A percentile compares a stretch with the other conserved stretches of the same genome.
phyloP scores from a whole-genome alignment of 1,140 invertebrate genomes.

The Plectrocnemia conspersa region DNA sequence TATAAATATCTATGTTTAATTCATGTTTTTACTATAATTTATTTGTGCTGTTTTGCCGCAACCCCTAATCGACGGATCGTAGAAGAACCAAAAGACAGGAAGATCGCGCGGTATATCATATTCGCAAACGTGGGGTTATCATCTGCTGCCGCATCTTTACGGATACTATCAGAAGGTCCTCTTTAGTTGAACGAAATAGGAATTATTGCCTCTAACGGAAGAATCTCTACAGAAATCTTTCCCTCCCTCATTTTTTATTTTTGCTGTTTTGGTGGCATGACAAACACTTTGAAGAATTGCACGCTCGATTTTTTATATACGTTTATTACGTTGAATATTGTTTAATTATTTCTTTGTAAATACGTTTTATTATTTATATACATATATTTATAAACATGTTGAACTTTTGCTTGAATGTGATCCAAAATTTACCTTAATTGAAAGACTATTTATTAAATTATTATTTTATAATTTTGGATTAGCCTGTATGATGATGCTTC shows the following conservation, averaged over 20 bases:
- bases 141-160: constrained; percentile 76
- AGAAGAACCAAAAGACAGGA: constrained; percentile 47
- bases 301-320: too few relatives aligned
- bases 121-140: constrained; percentile 71
- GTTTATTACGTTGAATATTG: neutral
- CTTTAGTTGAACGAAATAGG: neutral
- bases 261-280: too few relatives aligned
- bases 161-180: constrained; percentile 78
- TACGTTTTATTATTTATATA: neutral
- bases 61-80: constrained; percentile 28
- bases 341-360: neutral
- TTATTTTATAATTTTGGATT: constrained; percentile 2
- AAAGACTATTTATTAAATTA: neutral
- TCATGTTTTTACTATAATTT: constrained; percentile 9
- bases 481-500: neutral
- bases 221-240: too few relatives aligned
- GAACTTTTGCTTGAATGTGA: too few relatives aligned
- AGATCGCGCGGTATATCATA: constrained; percentile 47
- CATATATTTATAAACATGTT: neutral
- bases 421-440: neutral
- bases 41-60: constrained; percentile 18
- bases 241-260: too few relatives aligned
- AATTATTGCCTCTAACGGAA: too few relatives aligned
- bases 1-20: neutral
- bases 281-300: too few relatives aligned